Evolutionary conservation across 2,797 vertebrate genomes (phyloP).

Genomic region (Danio tinwini): DNA sequence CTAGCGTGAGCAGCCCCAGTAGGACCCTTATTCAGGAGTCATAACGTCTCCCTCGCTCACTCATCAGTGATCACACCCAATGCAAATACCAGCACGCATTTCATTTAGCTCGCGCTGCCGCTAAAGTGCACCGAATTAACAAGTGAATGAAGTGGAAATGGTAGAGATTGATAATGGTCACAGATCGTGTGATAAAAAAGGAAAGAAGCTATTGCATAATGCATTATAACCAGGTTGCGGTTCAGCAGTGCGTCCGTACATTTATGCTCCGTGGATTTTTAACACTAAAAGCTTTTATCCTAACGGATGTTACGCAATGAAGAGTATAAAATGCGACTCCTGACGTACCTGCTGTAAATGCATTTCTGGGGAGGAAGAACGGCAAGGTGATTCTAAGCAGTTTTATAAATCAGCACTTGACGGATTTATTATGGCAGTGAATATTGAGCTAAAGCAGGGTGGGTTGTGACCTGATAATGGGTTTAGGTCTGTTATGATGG

Average conservation of each 20-base stretch:
- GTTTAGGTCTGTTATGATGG: neutral
- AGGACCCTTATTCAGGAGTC: constrained; percentile 41
- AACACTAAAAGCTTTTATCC: constrained; percentile 43
- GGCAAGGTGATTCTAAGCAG: neutral
- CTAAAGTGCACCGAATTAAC: constrained; percentile 34
- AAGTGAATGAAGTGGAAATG: constrained; percentile 35
- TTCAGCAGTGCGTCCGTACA: constrained; percentile 38
- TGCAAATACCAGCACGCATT: constrained; percentile 28
- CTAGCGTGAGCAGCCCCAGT: constrained; percentile 52
- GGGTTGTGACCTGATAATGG: constrained; percentile 6
- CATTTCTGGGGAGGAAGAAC: constrained; percentile 12
- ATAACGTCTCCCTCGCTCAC: neutral
- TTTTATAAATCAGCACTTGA: constrained; percentile 31
- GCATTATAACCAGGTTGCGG: constrained; percentile 48
- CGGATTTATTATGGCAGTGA: constrained; percentile 3
- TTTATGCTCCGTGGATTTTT: constrained; percentile 44
- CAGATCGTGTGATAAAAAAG: constrained; percentile 22
- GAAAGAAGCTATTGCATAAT: constrained; percentile 51
- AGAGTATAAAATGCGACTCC: constrained; percentile 38
- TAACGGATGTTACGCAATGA: constrained; percentile 38
- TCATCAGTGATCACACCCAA: constrained; percentile 24
- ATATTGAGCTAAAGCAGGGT: neutral
- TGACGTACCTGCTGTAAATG: constrained; percentile 29
- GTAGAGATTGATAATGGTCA: constrained; percentile 41
- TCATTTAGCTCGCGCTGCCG: constrained; percentile 40